phyloP scores from a whole-genome alignment of 2,888 invertebrate species.

The Argyra leucocephala region DNA sequence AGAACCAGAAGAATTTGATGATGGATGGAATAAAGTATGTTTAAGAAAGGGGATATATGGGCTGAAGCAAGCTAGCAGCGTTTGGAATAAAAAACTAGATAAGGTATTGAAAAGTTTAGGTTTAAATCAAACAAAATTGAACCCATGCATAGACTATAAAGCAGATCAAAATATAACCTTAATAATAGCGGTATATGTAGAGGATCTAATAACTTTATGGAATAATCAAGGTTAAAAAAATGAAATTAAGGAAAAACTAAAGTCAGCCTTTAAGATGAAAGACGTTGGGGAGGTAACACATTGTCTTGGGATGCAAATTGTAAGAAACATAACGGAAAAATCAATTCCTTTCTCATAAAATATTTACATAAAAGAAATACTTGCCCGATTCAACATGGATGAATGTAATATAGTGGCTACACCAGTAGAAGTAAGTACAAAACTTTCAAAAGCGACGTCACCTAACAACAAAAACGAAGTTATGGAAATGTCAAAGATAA shows the following conservation, averaged over 20 bases:
- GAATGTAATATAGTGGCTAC: too few relatives aligned
- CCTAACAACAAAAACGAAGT: neutral
- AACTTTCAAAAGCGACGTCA: too few relatives aligned
- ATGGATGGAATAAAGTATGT: too few relatives aligned
- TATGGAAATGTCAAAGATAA: too few relatives aligned
- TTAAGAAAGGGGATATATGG: too few relatives aligned
- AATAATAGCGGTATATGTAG: slow-evolving; percentile 21
- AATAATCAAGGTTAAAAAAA: slow-evolving; percentile 16
- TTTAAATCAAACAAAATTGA: slow-evolving; percentile 15
- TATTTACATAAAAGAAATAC: too few relatives aligned
- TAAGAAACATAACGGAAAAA: slow-evolving; percentile 9
- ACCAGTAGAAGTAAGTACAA: too few relatives aligned
- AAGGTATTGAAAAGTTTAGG: slow-evolving; percentile 14
- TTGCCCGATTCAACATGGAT: too few relatives aligned
- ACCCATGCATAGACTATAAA: slow-evolving; percentile 20
- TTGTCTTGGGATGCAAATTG: slow-evolving; percentile 16
- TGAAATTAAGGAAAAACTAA: slow-evolving; percentile 16
- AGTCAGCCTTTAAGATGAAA: slow-evolving; percentile 19
- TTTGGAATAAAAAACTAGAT: slow-evolving; percentile 18
- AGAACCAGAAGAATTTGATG: too few relatives aligned
- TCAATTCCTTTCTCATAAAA: too few relatives aligned
- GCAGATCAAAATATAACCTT: slow-evolving; percentile 15
- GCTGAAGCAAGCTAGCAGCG: too few relatives aligned
- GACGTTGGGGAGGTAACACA: slow-evolving; percentile 18
- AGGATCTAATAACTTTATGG: slow-evolving; percentile 18